phyloP scores from a whole-genome alignment of 2,797 vertebrate genomes.

The Phalloptychus januarius region DNA sequence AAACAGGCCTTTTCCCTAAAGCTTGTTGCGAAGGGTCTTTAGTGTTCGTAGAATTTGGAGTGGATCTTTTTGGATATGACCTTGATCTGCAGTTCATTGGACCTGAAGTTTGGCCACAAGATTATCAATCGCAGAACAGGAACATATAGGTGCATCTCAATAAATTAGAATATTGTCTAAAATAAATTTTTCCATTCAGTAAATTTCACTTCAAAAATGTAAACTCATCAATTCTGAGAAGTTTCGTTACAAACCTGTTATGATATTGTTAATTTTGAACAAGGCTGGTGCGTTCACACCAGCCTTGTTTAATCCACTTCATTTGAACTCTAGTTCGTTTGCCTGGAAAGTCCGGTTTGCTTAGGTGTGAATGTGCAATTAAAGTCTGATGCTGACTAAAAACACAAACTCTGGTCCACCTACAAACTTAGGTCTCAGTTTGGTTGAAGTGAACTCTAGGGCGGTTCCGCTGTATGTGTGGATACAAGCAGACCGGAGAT shows the following conservation, averaged over 20 bases:
- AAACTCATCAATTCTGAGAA: background rate
- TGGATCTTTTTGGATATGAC: constrained; percentile 49
- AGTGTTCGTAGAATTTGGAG: constrained; percentile 29
- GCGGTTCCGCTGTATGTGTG: too few relatives aligned
- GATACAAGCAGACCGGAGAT: too few relatives aligned
- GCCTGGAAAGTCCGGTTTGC: too few relatives aligned
- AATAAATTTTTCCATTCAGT: background rate
- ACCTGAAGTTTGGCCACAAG: constrained; percentile 23
- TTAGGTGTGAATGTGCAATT: too few relatives aligned
- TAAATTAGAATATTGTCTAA: background rate
- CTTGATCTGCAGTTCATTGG: constrained; percentile 44
- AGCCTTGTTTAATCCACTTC: too few relatives aligned
- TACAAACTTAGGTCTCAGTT: too few relatives aligned
- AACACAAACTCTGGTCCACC: too few relatives aligned
- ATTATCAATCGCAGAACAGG: constrained; percentile 7
- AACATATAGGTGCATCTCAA: constrained; percentile 2
- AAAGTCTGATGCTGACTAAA: too few relatives aligned
- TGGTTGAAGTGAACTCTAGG: too few relatives aligned
- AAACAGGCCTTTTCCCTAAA: constrained; percentile 12
- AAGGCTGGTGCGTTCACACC: too few relatives aligned
- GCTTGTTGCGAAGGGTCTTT: background rate
- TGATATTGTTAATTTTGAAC: background rate
- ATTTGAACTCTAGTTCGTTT: too few relatives aligned
- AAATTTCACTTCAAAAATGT: background rate
- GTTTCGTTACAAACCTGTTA: background rate